These are phyloP conservation scores for Chloroclysta siterata DNA, from an alignment of 2,888 invertebrate species.

Conservation along the genomic window DNA sequence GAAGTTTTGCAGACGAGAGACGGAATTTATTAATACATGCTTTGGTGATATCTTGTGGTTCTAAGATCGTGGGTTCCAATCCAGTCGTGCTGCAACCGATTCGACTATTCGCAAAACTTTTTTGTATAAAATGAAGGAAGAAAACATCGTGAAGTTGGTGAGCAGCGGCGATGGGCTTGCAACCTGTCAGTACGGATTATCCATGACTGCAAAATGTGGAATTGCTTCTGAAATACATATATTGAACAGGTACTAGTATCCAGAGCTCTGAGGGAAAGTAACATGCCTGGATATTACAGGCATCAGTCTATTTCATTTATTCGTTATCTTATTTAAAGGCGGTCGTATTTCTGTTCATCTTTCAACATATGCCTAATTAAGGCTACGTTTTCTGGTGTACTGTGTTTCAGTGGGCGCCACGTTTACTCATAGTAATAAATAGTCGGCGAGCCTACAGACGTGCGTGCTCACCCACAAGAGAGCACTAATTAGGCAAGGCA, in stretches of 20 bases:
- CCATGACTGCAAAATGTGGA: background rate
- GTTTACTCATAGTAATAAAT: constrained; percentile 57
- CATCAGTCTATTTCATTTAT: background rate
- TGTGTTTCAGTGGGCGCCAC: constrained; percentile 26
- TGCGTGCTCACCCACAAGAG: constrained; percentile 77
- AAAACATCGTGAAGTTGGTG: background rate
- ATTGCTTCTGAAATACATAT: background rate
- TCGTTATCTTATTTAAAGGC: background rate
- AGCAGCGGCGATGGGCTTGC: background rate
- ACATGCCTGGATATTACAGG: background rate
- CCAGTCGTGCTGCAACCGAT: background rate
- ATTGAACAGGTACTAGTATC: background rate
- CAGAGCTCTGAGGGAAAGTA: background rate
- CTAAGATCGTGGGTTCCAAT: background rate
- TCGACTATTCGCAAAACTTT: too few relatives aligned
- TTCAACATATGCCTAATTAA: constrained; percentile 18
- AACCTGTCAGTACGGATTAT: background rate
- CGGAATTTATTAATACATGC: background rate
- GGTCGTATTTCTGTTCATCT: constrained; percentile 2
- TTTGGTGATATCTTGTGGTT: background rate
- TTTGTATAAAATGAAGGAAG: background rate
- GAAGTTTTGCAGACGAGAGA: too few relatives aligned
- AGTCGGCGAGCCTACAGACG: constrained; percentile 62
- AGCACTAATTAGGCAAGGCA: constrained; percentile 75
- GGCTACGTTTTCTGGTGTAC: constrained; percentile 24